Evolutionary conservation across 2,797 vertebrate species (phyloP), one percentile per base, ranked within the genome.

Genomic region (Lates japonicus): DNA sequence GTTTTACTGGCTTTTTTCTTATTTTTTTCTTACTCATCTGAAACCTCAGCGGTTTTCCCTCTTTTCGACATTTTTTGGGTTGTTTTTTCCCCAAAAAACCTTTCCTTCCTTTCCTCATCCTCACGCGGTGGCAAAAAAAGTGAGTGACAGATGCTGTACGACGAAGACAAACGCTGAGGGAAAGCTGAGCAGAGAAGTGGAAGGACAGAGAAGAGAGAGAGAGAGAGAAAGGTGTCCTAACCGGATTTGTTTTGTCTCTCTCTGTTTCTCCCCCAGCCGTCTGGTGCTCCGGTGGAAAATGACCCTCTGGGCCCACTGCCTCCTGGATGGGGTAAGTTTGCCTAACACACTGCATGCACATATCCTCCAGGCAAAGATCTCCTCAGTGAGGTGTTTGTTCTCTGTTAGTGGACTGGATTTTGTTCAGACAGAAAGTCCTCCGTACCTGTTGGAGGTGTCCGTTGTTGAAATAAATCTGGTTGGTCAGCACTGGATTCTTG

Each of bases 301-400:
- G 98, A 99, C 92, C 97, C 98, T 67, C 94, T 98, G 16, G 98
- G 98, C 72, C 87, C 96, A 12, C 96, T 99, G 90, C 97, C 97
- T 94, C 94, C 97, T 0, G 98, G 98, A 95, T 99, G 98, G 98
- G 98, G 98, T 99, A 95, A 98, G 98, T 97, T 44, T 42, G 52
- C 58, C 54, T 3, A 33, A 55, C 72, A 54, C 65, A 37, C 63
- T 65, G 49, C 16, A 16, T 14, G 7, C 42, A 10, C 37, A n/a
- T 3, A 41, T 31, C 29, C 60, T 31, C 20, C 17, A 49, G 10
- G 5, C 41, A 42, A 9, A 73, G 14, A 22, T n/a, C 7, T 13
- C 55, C 76, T 64, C n/a, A 41, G 16, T 14, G 55, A 46, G 10
- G n/a, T 12, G 8, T 63, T 62, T 70, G 39, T 20, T 37, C 41